Evolutionary conservation across 37 sponge, comb jelly and placozoan genomes (phyloP), one percentile per base, ranked within the genome.

Genomic region (Theonella swinhoei): DNA sequence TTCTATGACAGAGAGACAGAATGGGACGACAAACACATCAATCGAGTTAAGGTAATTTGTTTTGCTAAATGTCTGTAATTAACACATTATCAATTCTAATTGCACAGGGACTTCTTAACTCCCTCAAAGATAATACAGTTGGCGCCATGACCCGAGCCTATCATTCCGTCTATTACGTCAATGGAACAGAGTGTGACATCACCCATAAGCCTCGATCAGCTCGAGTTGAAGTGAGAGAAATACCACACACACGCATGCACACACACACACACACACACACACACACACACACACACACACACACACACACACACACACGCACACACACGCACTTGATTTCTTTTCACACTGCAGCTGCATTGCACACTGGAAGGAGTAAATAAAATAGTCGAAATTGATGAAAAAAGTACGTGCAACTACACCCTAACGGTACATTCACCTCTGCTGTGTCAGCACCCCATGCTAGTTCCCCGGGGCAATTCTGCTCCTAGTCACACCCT

Each of bases 141-240:
- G 11, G 7, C 11, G 35, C 0, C 29, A 1, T 31, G 9, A 25
- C 82, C 26, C 20, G 36, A 23, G 62, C 70, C 62, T 75, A 75
- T 42, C 91, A 91, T 33, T 5, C 32, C 0, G 83, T 86, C 14
- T 4, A 71, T 26, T 91, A 74, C 29, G 38, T 29, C 37, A 86
- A 91, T 73, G 91, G 91, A 3, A 82, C 87, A 2, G 39, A 58
- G 24, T 91, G 91, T 82, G 87, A 91, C 31, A 7, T 78, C 29
- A 91, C 72, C 33, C 71, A 71, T 24, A 17, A 64, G 23, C 79
- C 78, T 17, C 59, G 91, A 2, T 76, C 37, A 42, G 87, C 87
- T 11, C 59, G 34, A 68, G 91, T 77, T 17, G 77, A 86, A 74
- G 91, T 86, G 74, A 39, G 81, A 7, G 36, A 34, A 8, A 59